These are phyloP conservation scores for Thamnophis sirtalis DNA, from an alignment of 2,113 vertebrate species.

Conservation along the genomic window DNA sequence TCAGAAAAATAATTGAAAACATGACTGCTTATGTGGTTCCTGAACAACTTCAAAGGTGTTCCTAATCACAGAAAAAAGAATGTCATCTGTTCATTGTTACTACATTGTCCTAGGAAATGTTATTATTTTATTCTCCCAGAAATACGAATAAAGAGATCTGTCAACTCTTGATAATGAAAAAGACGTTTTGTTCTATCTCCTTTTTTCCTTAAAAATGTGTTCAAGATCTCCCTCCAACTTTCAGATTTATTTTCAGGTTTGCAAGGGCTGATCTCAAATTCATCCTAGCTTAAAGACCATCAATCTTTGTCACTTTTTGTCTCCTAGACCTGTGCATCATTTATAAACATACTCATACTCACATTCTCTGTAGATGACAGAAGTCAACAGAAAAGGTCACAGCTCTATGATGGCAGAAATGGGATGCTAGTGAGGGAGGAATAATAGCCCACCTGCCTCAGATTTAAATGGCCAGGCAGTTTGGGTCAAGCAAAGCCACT, in stretches of 20 bases:
- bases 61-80: slow-evolving; percentile 63
- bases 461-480: slow-evolving; percentile 28
- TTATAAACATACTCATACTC: slow-evolving; percentile 19
- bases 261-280: slow-evolving; percentile 40
- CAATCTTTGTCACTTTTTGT: slow-evolving; percentile 14
- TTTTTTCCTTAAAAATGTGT: neutral
- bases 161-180: slow-evolving; percentile 61
- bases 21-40: slow-evolving; percentile 65
- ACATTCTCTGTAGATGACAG: slow-evolving; percentile 26
- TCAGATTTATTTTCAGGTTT: slow-evolving; percentile 23
- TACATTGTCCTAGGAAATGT: slow-evolving; percentile 64
- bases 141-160: slow-evolving; percentile 53
- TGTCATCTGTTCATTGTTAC: slow-evolving; percentile 76
- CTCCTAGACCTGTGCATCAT: neutral
- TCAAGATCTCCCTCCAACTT: neutral
- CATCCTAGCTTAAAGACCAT: slow-evolving; percentile 23
- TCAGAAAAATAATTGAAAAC: slow-evolving; percentile 73
- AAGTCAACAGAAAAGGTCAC: slow-evolving; percentile 33
- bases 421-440: slow-evolving; percentile 1
- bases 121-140: slow-evolving; percentile 60
- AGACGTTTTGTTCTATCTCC: slow-evolving; percentile 57
- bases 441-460: slow-evolving; percentile 48
- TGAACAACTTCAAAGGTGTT: slow-evolving; percentile 71
- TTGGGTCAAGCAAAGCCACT: slow-evolving; percentile 33
- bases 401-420: slow-evolving; percentile 41